A percentile compares a stretch with the other conserved stretches of the same genome.
Conservation (phyloP, 2,797 vertebrate genomes). For the Enteromius unitaeniatus region DNA sequence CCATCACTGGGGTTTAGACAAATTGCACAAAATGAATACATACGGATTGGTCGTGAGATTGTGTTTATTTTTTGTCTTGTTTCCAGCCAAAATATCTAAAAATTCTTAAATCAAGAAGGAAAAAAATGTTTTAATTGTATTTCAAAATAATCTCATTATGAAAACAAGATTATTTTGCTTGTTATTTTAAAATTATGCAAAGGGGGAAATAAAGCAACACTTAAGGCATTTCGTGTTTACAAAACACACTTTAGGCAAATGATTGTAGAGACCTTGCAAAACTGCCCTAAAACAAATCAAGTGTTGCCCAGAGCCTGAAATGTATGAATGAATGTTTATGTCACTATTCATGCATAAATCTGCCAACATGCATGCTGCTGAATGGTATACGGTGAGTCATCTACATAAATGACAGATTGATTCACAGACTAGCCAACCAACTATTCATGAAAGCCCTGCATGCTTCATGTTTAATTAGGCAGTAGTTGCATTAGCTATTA, state of each 20-base stretch:
- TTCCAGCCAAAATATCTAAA: too few species aligned
- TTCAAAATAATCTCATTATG: too few species aligned
- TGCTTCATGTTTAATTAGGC: constrained; percentile 10
- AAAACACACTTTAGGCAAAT: background rate
- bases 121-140: too few species aligned
- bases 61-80: too few species aligned
- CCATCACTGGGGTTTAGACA: too few species aligned
- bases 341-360: background rate
- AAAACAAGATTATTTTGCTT: too few species aligned
- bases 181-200: too few species aligned
- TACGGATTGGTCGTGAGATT: too few species aligned
- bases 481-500: background rate
- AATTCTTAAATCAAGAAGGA: too few species aligned
- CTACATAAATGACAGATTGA: background rate
- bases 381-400: background rate
- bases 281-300: background rate
- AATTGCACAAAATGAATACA: too few species aligned
- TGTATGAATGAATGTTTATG: background rate
- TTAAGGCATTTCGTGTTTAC: background rate
- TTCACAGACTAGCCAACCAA: background rate
- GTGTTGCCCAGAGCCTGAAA: background rate
- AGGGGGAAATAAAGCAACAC: background rate
- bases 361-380: background rate
- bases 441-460: background rate
- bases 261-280: background rate